Evolutionary conservation across 1,140 invertebrate genomes (phyloP).

Genomic region (Papilio helenus): DNA sequence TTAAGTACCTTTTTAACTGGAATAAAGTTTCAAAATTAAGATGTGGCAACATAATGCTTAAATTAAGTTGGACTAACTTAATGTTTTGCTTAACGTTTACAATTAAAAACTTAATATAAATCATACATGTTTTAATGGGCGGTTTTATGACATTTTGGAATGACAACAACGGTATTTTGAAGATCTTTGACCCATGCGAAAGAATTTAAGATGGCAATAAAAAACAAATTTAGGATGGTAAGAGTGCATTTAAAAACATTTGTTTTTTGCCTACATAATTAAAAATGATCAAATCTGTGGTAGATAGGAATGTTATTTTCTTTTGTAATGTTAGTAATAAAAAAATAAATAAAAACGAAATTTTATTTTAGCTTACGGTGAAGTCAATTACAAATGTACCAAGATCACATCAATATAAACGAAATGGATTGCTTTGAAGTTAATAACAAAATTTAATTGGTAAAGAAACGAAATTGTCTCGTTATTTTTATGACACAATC

Average conservation of each 20-base stretch:
- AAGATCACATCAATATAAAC: neutral
- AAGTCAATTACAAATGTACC: constrained; percentile 17
- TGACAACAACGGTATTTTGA: neutral
- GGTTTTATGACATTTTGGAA: neutral
- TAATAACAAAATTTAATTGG: constrained; percentile 24
- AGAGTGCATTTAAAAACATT: too few relatives aligned
- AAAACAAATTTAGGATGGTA: too few relatives aligned
- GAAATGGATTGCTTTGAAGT: constrained; percentile 13
- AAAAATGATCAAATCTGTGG: too few relatives aligned
- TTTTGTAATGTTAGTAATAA: neutral
- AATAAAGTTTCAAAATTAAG: neutral
- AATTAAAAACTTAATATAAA: neutral
- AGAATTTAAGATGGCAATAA: too few relatives aligned
- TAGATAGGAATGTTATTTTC: neutral
- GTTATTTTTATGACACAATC: constrained; percentile 26
- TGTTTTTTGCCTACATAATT: too few relatives aligned
- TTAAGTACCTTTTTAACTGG: too few relatives aligned
- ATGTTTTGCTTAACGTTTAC: neutral
- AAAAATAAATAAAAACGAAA: constrained; percentile 7
- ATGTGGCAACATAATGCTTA: neutral
- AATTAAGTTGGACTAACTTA: neutral
- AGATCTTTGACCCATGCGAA: neutral
- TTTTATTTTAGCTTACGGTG: neutral
- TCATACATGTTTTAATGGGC: neutral
- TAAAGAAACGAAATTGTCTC: constrained; percentile 20